Conservation (phyloP, 1,140 invertebrate genomes). For the Euglossa dilemma region DNA sequence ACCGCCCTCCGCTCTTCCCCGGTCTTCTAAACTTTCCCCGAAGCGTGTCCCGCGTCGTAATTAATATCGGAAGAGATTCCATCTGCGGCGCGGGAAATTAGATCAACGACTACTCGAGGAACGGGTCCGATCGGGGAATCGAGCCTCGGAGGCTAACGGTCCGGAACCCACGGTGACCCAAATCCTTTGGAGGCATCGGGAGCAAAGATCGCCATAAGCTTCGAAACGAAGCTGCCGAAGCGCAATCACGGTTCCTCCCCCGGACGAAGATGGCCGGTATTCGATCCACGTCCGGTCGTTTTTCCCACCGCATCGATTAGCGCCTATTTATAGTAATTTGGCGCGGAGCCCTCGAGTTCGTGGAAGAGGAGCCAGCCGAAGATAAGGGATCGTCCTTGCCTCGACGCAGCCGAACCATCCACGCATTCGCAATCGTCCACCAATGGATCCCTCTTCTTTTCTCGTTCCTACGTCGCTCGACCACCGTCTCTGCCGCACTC, state of each 20-base stretch:
- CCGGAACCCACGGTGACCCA: too few species aligned
- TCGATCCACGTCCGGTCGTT: slow-evolving; percentile 64
- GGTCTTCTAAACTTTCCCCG: too few species aligned
- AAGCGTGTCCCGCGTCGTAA: neutral
- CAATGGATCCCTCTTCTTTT: neutral
- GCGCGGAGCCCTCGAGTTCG: slow-evolving; percentile 71
- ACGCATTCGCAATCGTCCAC: slow-evolving; percentile 72
- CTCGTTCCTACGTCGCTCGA: too few species aligned
- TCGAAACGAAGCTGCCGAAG: neutral
- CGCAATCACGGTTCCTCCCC: neutral
- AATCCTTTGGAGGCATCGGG: too few species aligned
- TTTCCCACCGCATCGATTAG: slow-evolving; percentile 77
- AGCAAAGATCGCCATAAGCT: too few species aligned
- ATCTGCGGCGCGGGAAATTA: neutral
- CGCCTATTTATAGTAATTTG: slow-evolving; percentile 80
- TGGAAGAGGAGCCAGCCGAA: slow-evolving; percentile 65
- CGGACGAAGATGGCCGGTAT: slow-evolving; percentile 28
- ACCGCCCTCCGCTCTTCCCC: too few species aligned
- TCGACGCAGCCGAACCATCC: slow-evolving; percentile 54
- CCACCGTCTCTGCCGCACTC: neutral
- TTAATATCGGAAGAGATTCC: neutral
- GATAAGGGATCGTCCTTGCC: slow-evolving; percentile 81
- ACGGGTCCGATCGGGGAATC: too few species aligned
- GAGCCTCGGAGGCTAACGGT: too few species aligned
- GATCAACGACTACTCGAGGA: neutral